Conservation (phyloP, 2,797 vertebrate genomes). For the Fistularia commersonii region DNA sequence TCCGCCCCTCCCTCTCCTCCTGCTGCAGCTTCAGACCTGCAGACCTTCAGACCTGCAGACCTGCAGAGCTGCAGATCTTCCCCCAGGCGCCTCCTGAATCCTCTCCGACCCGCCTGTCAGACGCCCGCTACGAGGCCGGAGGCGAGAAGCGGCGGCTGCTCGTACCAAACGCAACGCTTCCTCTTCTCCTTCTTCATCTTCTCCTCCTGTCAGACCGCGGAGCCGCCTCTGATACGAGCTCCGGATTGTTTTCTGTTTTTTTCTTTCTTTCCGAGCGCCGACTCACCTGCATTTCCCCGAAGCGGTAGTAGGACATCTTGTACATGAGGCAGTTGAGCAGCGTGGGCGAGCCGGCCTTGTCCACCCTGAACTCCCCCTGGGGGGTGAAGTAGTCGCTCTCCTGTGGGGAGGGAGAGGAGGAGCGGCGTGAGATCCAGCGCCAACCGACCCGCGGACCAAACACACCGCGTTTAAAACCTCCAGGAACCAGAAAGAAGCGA, state of each 20-base stretch:
- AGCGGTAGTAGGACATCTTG: slow-evolving; percentile 99
- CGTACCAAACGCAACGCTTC: neutral
- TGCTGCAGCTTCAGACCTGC: slow-evolving; percentile 19
- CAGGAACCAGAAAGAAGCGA: no score
- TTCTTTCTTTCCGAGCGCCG: no score
- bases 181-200: no score
- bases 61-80: no score
- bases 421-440: no score
- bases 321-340: slow-evolving; percentile 99
- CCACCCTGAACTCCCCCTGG: slow-evolving; percentile 97
- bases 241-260: no score
- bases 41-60: no score
- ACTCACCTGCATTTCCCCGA: slow-evolving; percentile 98
- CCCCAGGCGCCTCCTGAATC: slow-evolving; percentile 40
- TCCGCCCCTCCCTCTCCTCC: neutral
- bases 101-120: slow-evolving; percentile 25
- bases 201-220: no score
- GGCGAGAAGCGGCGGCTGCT: slow-evolving; percentile 20
- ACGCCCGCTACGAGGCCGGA: slow-evolving; percentile 28
- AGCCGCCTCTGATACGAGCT: no score
- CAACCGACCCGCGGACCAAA: no score
- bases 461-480: no score
- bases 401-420: slow-evolving; percentile 60
- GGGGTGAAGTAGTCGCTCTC: slow-evolving; percentile 99
- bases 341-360: slow-evolving; percentile 96